Conservation (phyloP, 2,797 vertebrate genomes). For the Molossus molossus region DNA sequence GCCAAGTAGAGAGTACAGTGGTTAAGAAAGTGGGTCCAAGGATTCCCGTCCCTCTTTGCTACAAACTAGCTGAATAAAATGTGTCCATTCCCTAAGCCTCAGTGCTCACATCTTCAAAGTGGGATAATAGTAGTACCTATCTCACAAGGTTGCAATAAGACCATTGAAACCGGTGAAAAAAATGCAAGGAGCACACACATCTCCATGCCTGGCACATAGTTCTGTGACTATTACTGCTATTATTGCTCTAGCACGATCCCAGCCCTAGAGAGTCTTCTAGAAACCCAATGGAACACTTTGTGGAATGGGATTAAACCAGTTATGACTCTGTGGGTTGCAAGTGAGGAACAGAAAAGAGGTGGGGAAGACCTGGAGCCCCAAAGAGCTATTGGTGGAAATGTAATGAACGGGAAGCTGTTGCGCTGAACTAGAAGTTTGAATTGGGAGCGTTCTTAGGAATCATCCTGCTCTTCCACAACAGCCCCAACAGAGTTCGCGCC, state of each 20-base stretch:
- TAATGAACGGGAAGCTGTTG: neutral
- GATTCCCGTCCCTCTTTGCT: neutral
- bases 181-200: neutral
- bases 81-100: neutral
- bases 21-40: neutral
- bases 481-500: neutral
- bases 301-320: neutral
- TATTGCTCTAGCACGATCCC: neutral
- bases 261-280: neutral
- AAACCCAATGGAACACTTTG: neutral
- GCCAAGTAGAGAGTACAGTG: neutral
- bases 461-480: neutral
- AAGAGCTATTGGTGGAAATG: neutral
- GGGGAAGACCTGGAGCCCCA: neutral
- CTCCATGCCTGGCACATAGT: neutral
- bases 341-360: constrained; percentile 1
- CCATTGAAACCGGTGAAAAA: neutral
- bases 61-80: neutral
- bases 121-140: neutral
- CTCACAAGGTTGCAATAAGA: neutral
- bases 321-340: neutral
- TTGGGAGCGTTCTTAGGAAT: neutral
- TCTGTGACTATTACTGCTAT: neutral
- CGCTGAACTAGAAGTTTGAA: neutral
- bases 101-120: neutral